Percentiles rank a stretch among this genome's conserved stretches.
Evolutionary conservation across 2,797 vertebrate genomes (phyloP).

Genomic region (Sebastes steindachneri): DNA sequence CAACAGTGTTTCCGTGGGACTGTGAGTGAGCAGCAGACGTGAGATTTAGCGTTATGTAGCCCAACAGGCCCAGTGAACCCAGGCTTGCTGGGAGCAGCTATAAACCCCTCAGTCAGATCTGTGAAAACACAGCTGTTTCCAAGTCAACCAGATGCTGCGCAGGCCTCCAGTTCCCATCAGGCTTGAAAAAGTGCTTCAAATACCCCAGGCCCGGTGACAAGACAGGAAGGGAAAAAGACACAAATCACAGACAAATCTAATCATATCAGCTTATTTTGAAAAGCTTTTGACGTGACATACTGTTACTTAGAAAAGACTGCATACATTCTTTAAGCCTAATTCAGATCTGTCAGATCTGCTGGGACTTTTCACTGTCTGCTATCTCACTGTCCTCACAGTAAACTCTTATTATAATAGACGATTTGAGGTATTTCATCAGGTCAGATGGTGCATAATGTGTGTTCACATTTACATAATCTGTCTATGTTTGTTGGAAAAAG

Average conservation of each 20-base stretch:
- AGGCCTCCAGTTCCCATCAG: slow-evolving; percentile 68
- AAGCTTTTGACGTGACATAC: slow-evolving; percentile 15
- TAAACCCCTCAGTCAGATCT: slow-evolving; percentile 75
- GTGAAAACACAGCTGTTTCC: slow-evolving; percentile 83
- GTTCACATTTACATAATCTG: not conserved
- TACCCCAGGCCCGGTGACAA: slow-evolving; percentile 54
- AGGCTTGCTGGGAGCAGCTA: slow-evolving; percentile 57
- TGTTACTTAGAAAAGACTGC: not conserved
- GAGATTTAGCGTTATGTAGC: slow-evolving; percentile 75
- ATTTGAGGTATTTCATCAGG: not conserved
- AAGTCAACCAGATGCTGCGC: slow-evolving; percentile 80
- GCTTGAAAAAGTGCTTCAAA: slow-evolving; percentile 58
- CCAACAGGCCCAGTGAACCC: slow-evolving; percentile 63
- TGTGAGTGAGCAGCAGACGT: slow-evolving; percentile 28
- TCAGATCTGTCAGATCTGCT: slow-evolving; percentile 3
- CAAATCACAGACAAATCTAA: slow-evolving; percentile 63
- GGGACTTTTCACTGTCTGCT: not conserved
- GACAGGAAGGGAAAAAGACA: slow-evolving; percentile 59
- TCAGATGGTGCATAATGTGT: not conserved
- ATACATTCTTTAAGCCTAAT: not conserved
- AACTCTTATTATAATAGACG: not conserved
- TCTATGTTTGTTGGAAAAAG: not conserved
- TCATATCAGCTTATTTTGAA: slow-evolving; percentile 47
- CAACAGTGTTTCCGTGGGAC: slow-evolving; percentile 36
- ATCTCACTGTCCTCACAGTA: not conserved